These are phyloP conservation scores for Neostethus bicornis DNA, from an alignment of 2,797 vertebrate species.

Conservation along the genomic window DNA sequence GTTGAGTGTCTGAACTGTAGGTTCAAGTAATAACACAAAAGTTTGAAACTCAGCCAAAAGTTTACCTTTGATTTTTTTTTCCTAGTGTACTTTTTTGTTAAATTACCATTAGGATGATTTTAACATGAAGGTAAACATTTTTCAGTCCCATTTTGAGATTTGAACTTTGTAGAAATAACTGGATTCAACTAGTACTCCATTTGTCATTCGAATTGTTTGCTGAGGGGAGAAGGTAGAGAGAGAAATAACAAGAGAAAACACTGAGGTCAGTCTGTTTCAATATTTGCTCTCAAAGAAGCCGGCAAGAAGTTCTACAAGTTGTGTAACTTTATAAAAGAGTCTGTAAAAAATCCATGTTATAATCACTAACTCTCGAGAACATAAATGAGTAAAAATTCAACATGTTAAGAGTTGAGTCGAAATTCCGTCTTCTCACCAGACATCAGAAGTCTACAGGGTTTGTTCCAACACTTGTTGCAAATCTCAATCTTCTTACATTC, in stretches of 20 bases:
- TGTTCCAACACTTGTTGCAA: not conserved
- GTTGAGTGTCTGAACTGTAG: slow-evolving; percentile 46
- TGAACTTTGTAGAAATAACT: not conserved
- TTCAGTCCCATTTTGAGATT: not conserved
- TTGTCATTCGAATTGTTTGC: not conserved
- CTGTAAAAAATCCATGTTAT: not conserved
- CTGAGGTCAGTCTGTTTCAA: not conserved
- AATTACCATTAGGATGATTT: slow-evolving; percentile 6
- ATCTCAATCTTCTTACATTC: not conserved
- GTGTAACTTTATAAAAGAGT: not conserved
- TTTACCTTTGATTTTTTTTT: slow-evolving; percentile 6
- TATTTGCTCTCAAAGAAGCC: not conserved
- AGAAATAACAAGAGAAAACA: not conserved
- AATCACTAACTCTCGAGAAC: not conserved
- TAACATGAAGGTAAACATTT: not conserved
- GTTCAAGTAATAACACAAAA: slow-evolving; percentile 45
- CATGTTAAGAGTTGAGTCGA: not conserved
- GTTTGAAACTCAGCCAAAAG: slow-evolving; percentile 28
- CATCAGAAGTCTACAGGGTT: not conserved
- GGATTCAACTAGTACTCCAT: not conserved
- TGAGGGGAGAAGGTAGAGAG: not conserved
- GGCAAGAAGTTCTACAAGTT: not conserved
- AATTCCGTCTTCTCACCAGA: not conserved
- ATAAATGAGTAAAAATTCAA: not conserved
- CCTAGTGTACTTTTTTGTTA: slow-evolving; percentile 14